These are phyloP conservation scores for Acrossocheilus wenchowensis DNA, from an alignment of 2,797 vertebrate genomes.

Conservation along the genomic window DNA sequence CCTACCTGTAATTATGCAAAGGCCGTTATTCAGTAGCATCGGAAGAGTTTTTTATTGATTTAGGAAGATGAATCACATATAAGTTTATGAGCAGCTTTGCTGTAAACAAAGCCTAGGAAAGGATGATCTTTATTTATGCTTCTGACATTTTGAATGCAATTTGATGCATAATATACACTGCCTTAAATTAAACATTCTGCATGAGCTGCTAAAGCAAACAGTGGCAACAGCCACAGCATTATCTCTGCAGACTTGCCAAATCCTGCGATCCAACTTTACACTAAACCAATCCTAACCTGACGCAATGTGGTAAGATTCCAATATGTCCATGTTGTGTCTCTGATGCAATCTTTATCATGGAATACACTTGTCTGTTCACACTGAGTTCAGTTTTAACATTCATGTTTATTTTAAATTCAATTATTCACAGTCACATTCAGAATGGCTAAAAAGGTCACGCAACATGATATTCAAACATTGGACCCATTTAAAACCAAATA, in stretches of 20 bases:
- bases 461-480: not conserved
- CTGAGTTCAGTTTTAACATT: not conserved
- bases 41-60: slow-evolving; percentile 26
- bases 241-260: not conserved
- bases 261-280: not conserved
- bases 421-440: not conserved
- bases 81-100: slow-evolving; percentile 43
- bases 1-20: slow-evolving; percentile 64
- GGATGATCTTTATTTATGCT: slow-evolving; percentile 28
- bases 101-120: slow-evolving; percentile 14
- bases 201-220: not conserved
- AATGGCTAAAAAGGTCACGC: not conserved
- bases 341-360: slow-evolving; percentile 2
- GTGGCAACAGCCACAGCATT: not conserved
- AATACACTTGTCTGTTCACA: not conserved
- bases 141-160: slow-evolving; percentile 1
- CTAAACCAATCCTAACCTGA: not conserved
- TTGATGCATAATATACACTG: not conserved
- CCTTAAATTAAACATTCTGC: not conserved
- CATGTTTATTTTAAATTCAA: not conserved
- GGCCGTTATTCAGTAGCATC: slow-evolving; percentile 45
- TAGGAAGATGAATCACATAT: slow-evolving; percentile 29
- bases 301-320: not conserved
- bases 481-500: not conserved
- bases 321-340: not conserved